These are phyloP conservation scores for Heteropelma amictum DNA, from an alignment of 2,888 invertebrate species.

Conservation along the genomic window DNA sequence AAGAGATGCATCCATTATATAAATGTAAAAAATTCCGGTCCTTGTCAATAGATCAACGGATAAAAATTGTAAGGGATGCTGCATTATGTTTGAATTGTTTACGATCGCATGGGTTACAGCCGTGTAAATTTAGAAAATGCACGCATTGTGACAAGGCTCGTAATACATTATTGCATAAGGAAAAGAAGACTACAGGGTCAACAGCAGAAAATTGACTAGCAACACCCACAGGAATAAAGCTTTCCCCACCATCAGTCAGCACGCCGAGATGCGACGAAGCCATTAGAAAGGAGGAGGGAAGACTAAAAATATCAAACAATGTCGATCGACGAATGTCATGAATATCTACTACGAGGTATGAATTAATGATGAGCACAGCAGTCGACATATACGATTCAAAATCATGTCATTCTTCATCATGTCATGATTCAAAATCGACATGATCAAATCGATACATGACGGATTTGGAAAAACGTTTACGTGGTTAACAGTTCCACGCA, in stretches of 20 bases:
- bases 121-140: slow-evolving; percentile 1
- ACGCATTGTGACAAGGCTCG: background rate
- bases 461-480: background rate
- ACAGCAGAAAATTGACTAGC: background rate
- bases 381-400: slow-evolving; percentile 3
- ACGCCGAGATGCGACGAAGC: background rate
- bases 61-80: slow-evolving; percentile 8
- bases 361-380: slow-evolving; percentile 13
- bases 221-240: background rate
- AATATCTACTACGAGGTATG: background rate
- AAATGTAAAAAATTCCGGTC: slow-evolving; percentile 27
- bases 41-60: slow-evolving; percentile 1
- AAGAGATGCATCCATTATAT: slow-evolving; percentile 18
- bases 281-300: background rate
- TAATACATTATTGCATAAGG: slow-evolving; percentile 22
- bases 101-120: background rate
- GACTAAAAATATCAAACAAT: background rate
- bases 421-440: too few relatives aligned
- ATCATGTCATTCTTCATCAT: background rate
- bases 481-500: background rate
- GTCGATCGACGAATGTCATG: slow-evolving; percentile 2
- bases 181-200: background rate
- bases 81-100: slow-evolving; percentile 42
- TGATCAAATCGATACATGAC: too few relatives aligned
- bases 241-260: background rate